Percentiles rank a stretch among this genome's conserved stretches.
Evolutionary conservation across 2,888 invertebrate genomes (phyloP).

Genomic region (Eilema sororculum): DNA sequence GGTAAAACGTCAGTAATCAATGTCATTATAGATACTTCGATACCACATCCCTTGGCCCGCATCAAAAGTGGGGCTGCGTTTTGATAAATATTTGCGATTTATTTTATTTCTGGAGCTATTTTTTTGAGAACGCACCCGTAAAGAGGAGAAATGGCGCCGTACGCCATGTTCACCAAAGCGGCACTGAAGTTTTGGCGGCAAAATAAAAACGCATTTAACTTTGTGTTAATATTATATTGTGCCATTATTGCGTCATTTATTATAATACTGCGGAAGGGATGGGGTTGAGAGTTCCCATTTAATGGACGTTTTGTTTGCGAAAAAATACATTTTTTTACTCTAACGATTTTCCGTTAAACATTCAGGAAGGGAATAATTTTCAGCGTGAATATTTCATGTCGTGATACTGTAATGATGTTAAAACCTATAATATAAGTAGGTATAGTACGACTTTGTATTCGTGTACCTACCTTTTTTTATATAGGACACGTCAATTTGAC

Average conservation of each 20-base stretch:
- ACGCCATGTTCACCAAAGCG: conserved; percentile 69
- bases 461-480: conserved; percentile 50
- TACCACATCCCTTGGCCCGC: conserved; percentile 59
- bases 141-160: conserved; percentile 74
- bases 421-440: conserved; percentile 11
- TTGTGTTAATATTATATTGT: conserved; percentile 87
- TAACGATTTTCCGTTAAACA: conserved; percentile 76
- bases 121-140: conserved; percentile 73
- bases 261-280: conserved; percentile 84
- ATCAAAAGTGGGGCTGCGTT: conserved; percentile 63
- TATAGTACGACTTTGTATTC: conserved; percentile 25
- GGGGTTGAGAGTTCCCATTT: conserved; percentile 81
- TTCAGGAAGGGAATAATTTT: conserved; percentile 74
- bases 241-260: conserved; percentile 86
- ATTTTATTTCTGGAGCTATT: conserved; percentile 78
- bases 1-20: conserved; percentile 6
- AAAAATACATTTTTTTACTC: conserved; percentile 74
- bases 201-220: conserved; percentile 87
- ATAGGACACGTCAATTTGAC: too few relatives aligned
- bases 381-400: conserved; percentile 62
- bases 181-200: conserved; percentile 78
- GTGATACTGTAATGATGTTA: conserved; percentile 47
- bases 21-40: conserved; percentile 35
- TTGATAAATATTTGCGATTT: conserved; percentile 85
- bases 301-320: conserved; percentile 85